These are phyloP conservation scores for Acronicta leporina DNA, from an alignment of 2,888 invertebrate species.

Conservation along the genomic window DNA sequence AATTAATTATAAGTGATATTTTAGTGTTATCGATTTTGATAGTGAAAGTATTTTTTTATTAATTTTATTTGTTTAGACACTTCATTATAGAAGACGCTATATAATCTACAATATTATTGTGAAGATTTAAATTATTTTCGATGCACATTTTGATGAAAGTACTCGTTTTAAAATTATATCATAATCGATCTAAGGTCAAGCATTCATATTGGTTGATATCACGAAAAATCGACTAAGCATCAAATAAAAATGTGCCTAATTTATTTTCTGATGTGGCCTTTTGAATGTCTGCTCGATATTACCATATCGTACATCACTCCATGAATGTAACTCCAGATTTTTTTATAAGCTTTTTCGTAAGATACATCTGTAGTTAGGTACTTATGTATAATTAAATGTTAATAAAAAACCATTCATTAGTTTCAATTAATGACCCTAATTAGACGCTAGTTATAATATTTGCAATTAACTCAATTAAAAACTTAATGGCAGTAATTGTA, in stretches of 20 bases:
- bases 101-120: slow-evolving; percentile 24
- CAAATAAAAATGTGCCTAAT: slow-evolving; percentile 8
- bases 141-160: slow-evolving; percentile 36
- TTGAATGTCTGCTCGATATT: slow-evolving; percentile 37
- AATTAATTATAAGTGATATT: slow-evolving; percentile 48
- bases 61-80: slow-evolving; percentile 35
- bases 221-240: slow-evolving; percentile 21
- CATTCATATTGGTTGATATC: slow-evolving; percentile 15
- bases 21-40: slow-evolving; percentile 51
- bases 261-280: slow-evolving; percentile 20
- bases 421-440: slow-evolving; percentile 55
- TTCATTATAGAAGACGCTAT: slow-evolving; percentile 33
- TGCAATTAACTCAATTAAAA: slow-evolving; percentile 53
- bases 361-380: slow-evolving; percentile 70
- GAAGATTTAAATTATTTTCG: slow-evolving; percentile 25
- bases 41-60: slow-evolving; percentile 50
- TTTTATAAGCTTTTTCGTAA: slow-evolving; percentile 76
- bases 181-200: slow-evolving; percentile 32
- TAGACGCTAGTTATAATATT: slow-evolving; percentile 30
- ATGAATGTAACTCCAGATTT: slow-evolving; percentile 64
- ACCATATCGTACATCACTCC: slow-evolving; percentile 47
- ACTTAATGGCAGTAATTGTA: slow-evolving; percentile 55
- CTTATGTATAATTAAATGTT: slow-evolving; percentile 83
- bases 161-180: slow-evolving; percentile 41
- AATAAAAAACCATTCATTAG: slow-evolving; percentile 61